A percentile compares a stretch with the other conserved stretches of the same genome.
Conservation (phyloP, 2,113 vertebrate genomes). For the Trinectes maculatus region DNA sequence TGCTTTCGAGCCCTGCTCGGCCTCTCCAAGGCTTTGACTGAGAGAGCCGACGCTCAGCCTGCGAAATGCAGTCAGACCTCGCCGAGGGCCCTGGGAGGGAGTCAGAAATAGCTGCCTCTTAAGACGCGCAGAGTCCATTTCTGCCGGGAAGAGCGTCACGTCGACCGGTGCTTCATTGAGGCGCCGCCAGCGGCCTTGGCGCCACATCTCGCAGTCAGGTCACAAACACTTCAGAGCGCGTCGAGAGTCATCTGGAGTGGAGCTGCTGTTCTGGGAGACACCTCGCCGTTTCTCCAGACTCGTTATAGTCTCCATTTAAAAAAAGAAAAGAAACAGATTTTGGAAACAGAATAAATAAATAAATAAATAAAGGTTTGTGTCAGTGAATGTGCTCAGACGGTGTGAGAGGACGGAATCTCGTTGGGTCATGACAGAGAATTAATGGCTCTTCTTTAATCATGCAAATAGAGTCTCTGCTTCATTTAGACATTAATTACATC, state of each 20-base stretch:
- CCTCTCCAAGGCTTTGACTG: slow-evolving; percentile 48
- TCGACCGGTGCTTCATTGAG: slow-evolving; percentile 55
- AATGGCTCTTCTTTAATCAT: slow-evolving; percentile 51
- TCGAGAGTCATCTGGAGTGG: slow-evolving; percentile 53
- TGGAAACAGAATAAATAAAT: neutral
- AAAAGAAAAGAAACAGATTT: slow-evolving; percentile 26
- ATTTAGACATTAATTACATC: slow-evolving; percentile 73
- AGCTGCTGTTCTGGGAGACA: slow-evolving; percentile 38
- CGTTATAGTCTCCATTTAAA: slow-evolving; percentile 30
- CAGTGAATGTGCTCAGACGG: slow-evolving; percentile 30
- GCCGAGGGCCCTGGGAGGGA: slow-evolving; percentile 41
- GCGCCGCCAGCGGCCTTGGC: slow-evolving; percentile 29
- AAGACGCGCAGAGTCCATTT: slow-evolving; percentile 39
- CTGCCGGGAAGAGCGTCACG: slow-evolving; percentile 43
- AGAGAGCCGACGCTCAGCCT: slow-evolving; percentile 33
- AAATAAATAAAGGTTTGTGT: neutral
- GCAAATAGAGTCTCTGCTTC: slow-evolving; percentile 64
- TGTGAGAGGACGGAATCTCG: slow-evolving; percentile 38
- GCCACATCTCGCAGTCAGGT: slow-evolving; percentile 48
- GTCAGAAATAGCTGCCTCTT: slow-evolving; percentile 62
- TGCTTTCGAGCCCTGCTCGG: slow-evolving; percentile 11
- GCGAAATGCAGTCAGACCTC: slow-evolving; percentile 31
- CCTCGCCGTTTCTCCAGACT: slow-evolving; percentile 26
- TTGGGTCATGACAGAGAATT: slow-evolving; percentile 45
- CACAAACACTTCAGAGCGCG: slow-evolving; percentile 56